These are phyloP conservation scores for Agonum fuliginosum DNA, from an alignment of 2,888 invertebrate species.

Conservation along the genomic window DNA sequence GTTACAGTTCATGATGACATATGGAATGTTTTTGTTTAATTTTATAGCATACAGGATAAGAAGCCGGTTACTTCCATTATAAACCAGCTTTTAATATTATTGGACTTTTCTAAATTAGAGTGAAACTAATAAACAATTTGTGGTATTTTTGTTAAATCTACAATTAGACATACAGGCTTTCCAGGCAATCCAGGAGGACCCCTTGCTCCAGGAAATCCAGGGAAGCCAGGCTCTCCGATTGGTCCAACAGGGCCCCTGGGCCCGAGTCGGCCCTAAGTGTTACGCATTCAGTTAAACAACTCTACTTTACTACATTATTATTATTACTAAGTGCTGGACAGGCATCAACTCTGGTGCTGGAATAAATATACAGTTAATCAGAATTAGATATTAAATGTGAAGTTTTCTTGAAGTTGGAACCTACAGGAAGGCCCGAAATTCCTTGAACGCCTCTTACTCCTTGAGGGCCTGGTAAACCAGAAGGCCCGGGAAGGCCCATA, in stretches of 20 bases:
- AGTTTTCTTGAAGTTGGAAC: constrained; percentile 54
- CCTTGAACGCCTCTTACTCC: constrained; percentile 72
- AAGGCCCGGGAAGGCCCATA: constrained; percentile 72
- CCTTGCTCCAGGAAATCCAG: constrained; percentile 71
- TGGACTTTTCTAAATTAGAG: neutral
- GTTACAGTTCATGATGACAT: no score
- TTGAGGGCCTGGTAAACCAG: constrained; percentile 73
- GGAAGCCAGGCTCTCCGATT: constrained; percentile 70
- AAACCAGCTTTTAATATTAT: no score
- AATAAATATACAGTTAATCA: constrained; percentile 6
- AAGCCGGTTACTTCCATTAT: no score
- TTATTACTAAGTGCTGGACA: neutral
- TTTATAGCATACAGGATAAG: no score
- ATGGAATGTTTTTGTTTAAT: no score
- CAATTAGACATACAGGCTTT: constrained; percentile 67
- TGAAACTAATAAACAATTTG: neutral
- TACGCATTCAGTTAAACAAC: neutral
- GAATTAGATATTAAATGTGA: neutral
- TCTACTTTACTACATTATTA: constrained; percentile 22
- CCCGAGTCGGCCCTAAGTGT: constrained; percentile 73
- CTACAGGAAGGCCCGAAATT: constrained; percentile 73
- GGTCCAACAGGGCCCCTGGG: constrained; percentile 71
- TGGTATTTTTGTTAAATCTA: neutral
- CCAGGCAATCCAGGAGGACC: constrained; percentile 72
- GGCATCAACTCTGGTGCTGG: neutral